A percentile compares a stretch with the other conserved stretches of the same genome.
Evolutionary conservation across 2,888 invertebrate species (phyloP).

Genomic region (Lomographa bimaculata): DNA sequence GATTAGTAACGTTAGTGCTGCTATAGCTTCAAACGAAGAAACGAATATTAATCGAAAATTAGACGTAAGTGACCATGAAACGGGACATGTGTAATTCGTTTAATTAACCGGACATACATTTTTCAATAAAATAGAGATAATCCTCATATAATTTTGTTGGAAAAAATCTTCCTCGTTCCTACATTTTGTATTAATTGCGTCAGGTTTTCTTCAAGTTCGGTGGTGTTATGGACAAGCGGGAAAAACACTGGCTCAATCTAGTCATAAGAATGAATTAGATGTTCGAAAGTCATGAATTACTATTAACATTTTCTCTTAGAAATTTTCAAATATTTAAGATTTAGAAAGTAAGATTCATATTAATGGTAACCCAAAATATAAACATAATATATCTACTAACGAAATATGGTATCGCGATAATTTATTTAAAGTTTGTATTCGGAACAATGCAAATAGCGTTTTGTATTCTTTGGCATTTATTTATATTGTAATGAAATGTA

Average conservation of each 20-base stretch:
- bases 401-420: constrained; percentile 55
- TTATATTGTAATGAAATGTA: constrained; percentile 56
- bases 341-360: constrained; percentile 54
- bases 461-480: constrained; percentile 69
- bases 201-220: constrained; percentile 70
- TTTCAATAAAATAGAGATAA: constrained; percentile 10
- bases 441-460: constrained; percentile 58
- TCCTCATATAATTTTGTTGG: constrained; percentile 49
- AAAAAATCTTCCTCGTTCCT: constrained; percentile 69
- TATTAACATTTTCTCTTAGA: constrained; percentile 61
- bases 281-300: constrained; percentile 69
- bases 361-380: constrained; percentile 49
- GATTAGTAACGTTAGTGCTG: constrained; percentile 68
- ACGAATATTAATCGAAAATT: constrained; percentile 79
- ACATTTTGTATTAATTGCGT: constrained; percentile 76
- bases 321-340: constrained; percentile 67
- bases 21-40: constrained; percentile 70
- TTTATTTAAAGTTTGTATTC: constrained; percentile 56
- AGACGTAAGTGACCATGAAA: constrained; percentile 65
- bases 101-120: constrained; percentile 22
- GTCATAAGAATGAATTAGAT: constrained; percentile 81
- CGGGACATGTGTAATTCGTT: constrained; percentile 35
- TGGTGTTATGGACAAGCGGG: constrained; percentile 58
- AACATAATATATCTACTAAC: constrained; percentile 50
- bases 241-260: constrained; percentile 81